phyloP scores from a whole-genome alignment of 2,888 invertebrate species.

The Rhogogaster chlorosoma region DNA sequence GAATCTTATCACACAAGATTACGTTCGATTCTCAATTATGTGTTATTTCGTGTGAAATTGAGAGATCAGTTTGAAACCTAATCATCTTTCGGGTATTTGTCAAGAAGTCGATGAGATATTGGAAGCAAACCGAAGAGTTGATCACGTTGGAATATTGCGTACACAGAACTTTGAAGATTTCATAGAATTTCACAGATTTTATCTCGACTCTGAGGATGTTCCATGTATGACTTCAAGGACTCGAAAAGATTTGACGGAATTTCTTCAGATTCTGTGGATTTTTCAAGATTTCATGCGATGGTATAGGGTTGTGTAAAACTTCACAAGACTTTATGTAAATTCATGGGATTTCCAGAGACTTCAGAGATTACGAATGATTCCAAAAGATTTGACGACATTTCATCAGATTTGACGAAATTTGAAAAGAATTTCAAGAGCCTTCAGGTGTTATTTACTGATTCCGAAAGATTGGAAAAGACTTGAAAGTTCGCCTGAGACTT shows the following conservation, averaged over 20 bases:
- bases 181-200: neutral
- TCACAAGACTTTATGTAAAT: neutral
- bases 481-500: neutral
- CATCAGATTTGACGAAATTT: neutral
- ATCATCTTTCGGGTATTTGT: neutral
- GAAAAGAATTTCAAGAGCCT: neutral
- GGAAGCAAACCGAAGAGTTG: neutral
- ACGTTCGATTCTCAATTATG: neutral
- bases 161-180: neutral
- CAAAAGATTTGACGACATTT: neutral
- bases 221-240: too few species aligned
- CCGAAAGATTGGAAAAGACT: neutral
- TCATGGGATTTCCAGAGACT: neutral
- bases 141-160: too few species aligned
- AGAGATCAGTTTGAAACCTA: too few species aligned
- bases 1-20: neutral
- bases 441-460: neutral
- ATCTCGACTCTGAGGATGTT: too few species aligned
- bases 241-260: too few species aligned
- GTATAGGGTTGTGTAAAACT: neutral
- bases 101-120: too few species aligned
- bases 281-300: neutral
- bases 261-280: too few species aligned
- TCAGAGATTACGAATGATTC: neutral
- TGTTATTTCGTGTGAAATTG: too few species aligned